Conservation (phyloP, 2,888 invertebrate genomes). For the Nephrotoma appendiculata region DNA sequence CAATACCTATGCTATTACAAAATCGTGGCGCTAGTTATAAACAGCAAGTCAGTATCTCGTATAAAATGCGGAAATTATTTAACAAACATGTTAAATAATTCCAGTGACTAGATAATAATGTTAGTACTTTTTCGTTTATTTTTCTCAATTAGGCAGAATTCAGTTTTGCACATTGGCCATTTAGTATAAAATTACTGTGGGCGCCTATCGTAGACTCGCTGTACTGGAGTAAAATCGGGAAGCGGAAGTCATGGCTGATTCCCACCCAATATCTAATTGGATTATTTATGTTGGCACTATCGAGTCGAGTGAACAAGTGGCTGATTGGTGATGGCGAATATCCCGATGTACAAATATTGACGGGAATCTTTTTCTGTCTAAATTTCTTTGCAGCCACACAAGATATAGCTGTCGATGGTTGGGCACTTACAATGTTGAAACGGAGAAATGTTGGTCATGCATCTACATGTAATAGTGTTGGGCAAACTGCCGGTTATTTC, state of each 20-base stretch:
- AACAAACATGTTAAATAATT: not conserved
- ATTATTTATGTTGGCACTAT: conserved; percentile 76
- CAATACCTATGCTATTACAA: conserved; percentile 90
- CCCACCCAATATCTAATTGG: conserved; percentile 89
- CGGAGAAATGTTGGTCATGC: conserved; percentile 97
- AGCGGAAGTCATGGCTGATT: conserved; percentile 90
- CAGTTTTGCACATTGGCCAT: conserved; percentile 90
- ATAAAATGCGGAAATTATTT: conserved; percentile 19
- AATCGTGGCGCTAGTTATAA: conserved; percentile 85
- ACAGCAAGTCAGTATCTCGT: conserved; percentile 49
- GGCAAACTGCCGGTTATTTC: conserved; percentile 96
- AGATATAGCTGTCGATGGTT: conserved; percentile 98
- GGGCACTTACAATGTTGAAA: conserved; percentile 97
- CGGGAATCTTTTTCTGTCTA: conserved; percentile 73
- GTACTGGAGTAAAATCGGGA: conserved; percentile 69
- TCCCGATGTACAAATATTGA: conserved; percentile 66
- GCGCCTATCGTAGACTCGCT: conserved; percentile 95
- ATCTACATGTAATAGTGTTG: conserved; percentile 96
- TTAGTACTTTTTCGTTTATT: conserved; percentile 27
- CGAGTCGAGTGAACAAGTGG: conserved; percentile 59
- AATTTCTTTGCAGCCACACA: conserved; percentile 98
- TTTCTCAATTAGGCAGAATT: conserved; percentile 46
- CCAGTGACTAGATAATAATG: not conserved
- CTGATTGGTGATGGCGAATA: conserved; percentile 41
- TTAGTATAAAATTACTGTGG: conserved; percentile 88